phyloP scores from a whole-genome alignment of 2,113 vertebrate species.

The Syngnathus floridae region DNA sequence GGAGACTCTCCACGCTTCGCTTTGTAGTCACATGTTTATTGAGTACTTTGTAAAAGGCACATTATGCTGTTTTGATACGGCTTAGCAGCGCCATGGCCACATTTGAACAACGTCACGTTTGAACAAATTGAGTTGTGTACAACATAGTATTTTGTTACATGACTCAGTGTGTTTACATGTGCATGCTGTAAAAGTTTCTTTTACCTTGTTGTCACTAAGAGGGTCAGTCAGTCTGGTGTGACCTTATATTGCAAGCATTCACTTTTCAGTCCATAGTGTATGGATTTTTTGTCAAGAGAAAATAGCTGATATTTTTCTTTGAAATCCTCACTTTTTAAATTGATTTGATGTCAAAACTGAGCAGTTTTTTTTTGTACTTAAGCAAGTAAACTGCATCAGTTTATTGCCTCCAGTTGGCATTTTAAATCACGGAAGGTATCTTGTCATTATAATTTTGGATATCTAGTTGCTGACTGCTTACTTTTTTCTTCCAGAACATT shows the following conservation, averaged over 20 bases:
- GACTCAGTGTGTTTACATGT: not conserved
- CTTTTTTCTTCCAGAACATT: conserved; percentile 17
- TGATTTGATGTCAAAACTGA: conserved; percentile 61
- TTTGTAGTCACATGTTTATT: too few species aligned
- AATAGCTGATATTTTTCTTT: conserved; percentile 64
- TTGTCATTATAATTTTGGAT: conserved; percentile 42
- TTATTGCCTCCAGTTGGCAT: conserved; percentile 61
- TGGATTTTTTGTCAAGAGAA: conserved; percentile 61
- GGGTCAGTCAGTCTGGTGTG: conserved; percentile 37
- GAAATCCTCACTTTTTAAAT: conserved; percentile 60
- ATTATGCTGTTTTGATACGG: too few species aligned
- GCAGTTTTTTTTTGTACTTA: conserved; percentile 53
- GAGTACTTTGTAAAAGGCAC: too few species aligned
- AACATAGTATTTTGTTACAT: not conserved
- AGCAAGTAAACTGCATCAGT: conserved; percentile 61
- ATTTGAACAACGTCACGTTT: too few species aligned
- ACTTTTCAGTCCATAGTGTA: conserved; percentile 58
- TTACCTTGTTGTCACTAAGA: conserved; percentile 16
- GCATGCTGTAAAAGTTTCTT: conserved; percentile 24
- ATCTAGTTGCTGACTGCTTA: conserved; percentile 56
- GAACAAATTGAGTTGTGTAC: not conserved
- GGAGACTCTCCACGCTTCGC: too few species aligned
- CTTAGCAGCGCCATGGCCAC: too few species aligned
- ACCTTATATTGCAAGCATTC: conserved; percentile 59
- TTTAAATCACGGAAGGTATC: conserved; percentile 43